phyloP scores from a whole-genome alignment of 2,113 vertebrate genomes.

The Crocuta crocuta region DNA sequence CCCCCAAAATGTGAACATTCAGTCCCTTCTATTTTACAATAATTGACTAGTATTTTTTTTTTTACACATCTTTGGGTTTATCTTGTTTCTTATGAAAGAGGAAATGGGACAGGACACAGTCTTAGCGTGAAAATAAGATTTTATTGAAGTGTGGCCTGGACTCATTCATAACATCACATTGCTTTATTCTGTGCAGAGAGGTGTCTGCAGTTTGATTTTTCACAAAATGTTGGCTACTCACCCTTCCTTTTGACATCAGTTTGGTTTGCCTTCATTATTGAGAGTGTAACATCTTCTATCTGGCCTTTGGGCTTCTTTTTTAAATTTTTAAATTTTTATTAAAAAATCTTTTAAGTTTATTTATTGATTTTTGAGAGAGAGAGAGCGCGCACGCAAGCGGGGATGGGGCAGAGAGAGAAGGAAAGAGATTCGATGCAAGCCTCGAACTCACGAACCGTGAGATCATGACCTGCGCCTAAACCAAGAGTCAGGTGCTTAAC shows the following conservation, averaged over 20 bases:
- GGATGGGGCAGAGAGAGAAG: no score
- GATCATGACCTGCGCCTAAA: no score
- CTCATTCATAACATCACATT: not conserved
- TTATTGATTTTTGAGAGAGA: no score
- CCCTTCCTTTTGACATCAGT: not conserved
- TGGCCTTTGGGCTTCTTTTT: not conserved
- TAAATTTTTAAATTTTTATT: no score
- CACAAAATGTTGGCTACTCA: not conserved
- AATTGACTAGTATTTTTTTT: constrained; percentile 8
- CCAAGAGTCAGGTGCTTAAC: no score
- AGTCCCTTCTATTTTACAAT: not conserved
- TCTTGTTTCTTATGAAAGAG: constrained; percentile 8
- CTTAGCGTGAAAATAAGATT: not conserved
- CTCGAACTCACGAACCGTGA: no score
- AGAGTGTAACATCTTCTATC: not conserved
- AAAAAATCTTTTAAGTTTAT: no score
- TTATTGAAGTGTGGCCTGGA: not conserved
- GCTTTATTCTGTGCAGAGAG: constrained; percentile 1
- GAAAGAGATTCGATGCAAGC: no score
- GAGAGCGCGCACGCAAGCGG: no score
- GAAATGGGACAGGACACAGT: not conserved
- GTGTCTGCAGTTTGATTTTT: not conserved
- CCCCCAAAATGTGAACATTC: not conserved
- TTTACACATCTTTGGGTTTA: not conserved
- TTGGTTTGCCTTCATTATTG: constrained; percentile 13